Evolutionary conservation across 2,888 invertebrate genomes (phyloP), one percentile per base, ranked within the genome.

Genomic region (Drosophila macrospina): DNA sequence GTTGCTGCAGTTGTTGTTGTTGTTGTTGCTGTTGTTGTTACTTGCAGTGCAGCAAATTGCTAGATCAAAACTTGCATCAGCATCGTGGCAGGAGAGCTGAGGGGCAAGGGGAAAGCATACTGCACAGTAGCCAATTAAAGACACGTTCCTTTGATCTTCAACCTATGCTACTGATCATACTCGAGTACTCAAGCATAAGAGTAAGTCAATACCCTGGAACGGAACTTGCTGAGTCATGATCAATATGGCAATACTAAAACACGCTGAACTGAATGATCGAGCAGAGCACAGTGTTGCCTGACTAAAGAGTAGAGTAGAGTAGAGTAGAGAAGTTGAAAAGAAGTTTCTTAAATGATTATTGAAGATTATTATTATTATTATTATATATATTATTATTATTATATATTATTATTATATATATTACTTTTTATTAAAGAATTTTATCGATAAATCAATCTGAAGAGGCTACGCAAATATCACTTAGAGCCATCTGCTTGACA

Each of bases 51-150:
- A 45, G 69, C 63, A 55, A 57, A 48, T 54, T 41, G 51, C 6
- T 15, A 50, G 45, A 16, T 30, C 8, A 13, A 6, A 5, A 7
- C 10, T 28, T 5, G 16, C 8, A 1, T 5, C 5, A 4, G 34
- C 8, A 1, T 5, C 5, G 2, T 30, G 26, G 1, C 34, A 13
- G 36, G n/a, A 24, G 1, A 4, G 20, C 13, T 32, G 0, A 7
- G 20, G 32, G 37, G 15, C 15, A 62, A 26, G 32, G 37, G 15
- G 20, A 62, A 42, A 51, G 11, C 37, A 42, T 45, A 26, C 30
- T 41, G 72, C 52, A 72, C 74, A 67, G 74, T 74, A 77, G 74
- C 74, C 67, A 63, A 55, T 56, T 66, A 55, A 39, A 55, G 37
- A 50, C 60, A 51, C 44, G 62, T 59, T 74, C 54, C 57, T 61